Base-by-base conservation (phyloP, 2,797 vertebrate genomes). In the Lagocephalus sceleratus region DNA sequence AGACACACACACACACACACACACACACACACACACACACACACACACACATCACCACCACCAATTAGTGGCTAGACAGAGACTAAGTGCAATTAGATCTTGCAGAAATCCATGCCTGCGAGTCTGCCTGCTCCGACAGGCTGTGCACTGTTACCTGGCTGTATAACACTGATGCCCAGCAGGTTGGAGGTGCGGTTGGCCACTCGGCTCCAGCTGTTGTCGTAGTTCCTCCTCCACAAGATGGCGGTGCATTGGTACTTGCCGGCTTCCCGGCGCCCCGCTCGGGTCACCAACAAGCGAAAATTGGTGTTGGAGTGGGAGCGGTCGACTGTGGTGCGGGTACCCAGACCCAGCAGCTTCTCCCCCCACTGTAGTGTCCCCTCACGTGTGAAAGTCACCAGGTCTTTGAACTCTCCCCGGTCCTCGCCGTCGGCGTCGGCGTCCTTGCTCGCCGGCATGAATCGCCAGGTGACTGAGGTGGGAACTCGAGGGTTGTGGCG, bases 331-430 rank as follows among this genome's bases (percentile, higher is more conserved):
- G 93, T 93, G 0, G 95, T 96, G 56, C 95, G 93, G 0, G 94
- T 95, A 2, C 95, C 93, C 73, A 97, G 89, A 2, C 88, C 92
- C 0, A 75, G 52, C 2, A 90, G 86, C 71, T 92, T 88, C 51
- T 96, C 93, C 0, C 96, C 95, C 97, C 97, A 99, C 83, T 95
- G 94, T 19, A 99, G 92, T 0, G 94, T 95, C 1, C 95, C 96
- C 0, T 96, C 93, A 0, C 93, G 94, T 0, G 94, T 97, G 81
- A 99, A 97, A 2, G 94, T 98, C 76, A 98, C 94, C 87, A 99
- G 88, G 68, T 98, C 93, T 0, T 94, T 92, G 83, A 94, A 93
- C 60, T 94, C 93, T 0, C 85, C 76, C 56, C 69, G 54, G 8
- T 59, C 65, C n/a, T 75, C 62, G 1, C 47, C 60, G 0, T 63